Base-by-base conservation (phyloP, 2,113 vertebrate species). In the Lutjanus erythropterus region DNA sequence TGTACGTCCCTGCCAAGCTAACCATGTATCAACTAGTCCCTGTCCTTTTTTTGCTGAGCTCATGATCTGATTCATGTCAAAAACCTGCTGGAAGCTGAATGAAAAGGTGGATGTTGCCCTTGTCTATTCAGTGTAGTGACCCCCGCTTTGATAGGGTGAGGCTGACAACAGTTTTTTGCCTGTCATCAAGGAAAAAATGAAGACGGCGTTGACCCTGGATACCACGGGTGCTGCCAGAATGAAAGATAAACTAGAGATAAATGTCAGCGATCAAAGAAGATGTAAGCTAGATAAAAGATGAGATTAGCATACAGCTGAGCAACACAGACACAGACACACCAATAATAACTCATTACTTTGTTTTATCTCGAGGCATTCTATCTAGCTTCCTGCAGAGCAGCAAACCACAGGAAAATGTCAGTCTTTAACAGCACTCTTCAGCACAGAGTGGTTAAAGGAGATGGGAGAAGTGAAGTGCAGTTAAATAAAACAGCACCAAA, bases 331-430 rank as follows among this genome's bases (percentile, higher is more conserved):
- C 75, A 44, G 60, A 35, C 23, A 44, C 50, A 56, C 8, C 21
- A 18, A 42, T 56, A 52, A 53, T 42, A 75, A 56, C 62, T 84
- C 58, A 82, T 83, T 87, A 89, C 86, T 88, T 85, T 74, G 84
- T 90, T 86, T 85, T 83, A 93, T 93, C 89, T 83, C 66, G 78
- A 92, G 16, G 91, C 90, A 64, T 60, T 75, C 33, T 1, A 6
- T 81, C 79, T 86, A 79, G 83, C 83, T 79, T 89, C 87, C 82
- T 84, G 92, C 59, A 52, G 88, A 92, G 94, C 79, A 88, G 82
- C 12, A 82, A 91, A 90, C 88, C 81, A 86, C 94, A 91, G 87
- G 77, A 88, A 94, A 95, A 91, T 90, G 81, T 93, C 90, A 85
- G 85, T 88, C 78, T 91, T 91, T 64, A 71, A 58, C 93, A 91